These are phyloP conservation scores for Halisarca cf. caerulea DNA, from an alignment of 37 sponge, comb jelly and placozoan genomes.

Conservation along the genomic window DNA sequence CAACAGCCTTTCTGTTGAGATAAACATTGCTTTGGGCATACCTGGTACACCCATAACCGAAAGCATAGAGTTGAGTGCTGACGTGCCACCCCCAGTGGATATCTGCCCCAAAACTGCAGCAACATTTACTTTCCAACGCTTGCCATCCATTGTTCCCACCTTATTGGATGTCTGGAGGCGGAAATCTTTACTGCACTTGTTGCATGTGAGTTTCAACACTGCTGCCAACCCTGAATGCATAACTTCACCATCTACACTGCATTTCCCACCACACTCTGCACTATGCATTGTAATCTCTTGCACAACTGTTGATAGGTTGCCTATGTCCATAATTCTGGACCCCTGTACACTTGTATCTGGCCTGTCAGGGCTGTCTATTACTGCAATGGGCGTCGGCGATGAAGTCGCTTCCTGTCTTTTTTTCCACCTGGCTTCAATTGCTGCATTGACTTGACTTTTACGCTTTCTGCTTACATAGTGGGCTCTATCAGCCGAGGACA, in stretches of 20 bases:
- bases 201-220: constrained; percentile 14
- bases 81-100: constrained; percentile 48
- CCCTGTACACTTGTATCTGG: not conserved
- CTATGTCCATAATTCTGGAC: constrained; percentile 16
- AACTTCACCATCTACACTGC: constrained; percentile 7
- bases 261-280: constrained; percentile 36
- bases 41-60: constrained; percentile 35
- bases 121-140: constrained; percentile 40
- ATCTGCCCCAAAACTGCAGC: constrained; percentile 64
- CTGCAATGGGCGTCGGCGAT: no score
- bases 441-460: no score
- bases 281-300: constrained; percentile 11
- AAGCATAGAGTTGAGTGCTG: constrained; percentile 19
- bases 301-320: not conserved
- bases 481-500: no score
- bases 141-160: not conserved
- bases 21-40: constrained; percentile 41
- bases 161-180: not conserved
- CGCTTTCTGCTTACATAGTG: no score
- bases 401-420: no score
- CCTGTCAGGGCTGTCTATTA: no score
- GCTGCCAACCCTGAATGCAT: constrained; percentile 25
- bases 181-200: constrained; percentile 9
- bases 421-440: no score
- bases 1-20: constrained; percentile 23